Evolutionary conservation across 2,797 vertebrate species (phyloP).

Genomic region (Graptemys geographica): DNA sequence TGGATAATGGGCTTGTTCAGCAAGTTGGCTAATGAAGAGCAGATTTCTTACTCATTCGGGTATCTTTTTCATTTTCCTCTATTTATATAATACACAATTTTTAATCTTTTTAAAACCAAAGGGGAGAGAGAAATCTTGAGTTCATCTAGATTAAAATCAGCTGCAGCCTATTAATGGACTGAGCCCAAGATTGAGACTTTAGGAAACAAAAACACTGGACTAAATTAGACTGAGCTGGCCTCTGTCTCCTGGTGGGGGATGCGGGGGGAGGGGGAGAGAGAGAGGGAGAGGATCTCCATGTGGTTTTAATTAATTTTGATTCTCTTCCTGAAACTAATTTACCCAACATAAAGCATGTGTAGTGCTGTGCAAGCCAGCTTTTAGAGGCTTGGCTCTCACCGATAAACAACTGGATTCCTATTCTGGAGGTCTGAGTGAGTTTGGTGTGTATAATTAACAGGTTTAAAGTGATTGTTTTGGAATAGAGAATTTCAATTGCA

Average conservation of each 20-base stretch:
- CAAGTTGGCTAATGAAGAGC: constrained; percentile 70
- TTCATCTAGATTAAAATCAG: constrained; percentile 84
- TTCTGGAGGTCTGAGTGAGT: constrained; percentile 64
- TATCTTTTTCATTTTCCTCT: constrained; percentile 54
- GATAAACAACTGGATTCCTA: constrained; percentile 74
- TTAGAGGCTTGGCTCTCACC: constrained; percentile 65
- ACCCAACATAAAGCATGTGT: constrained; percentile 77
- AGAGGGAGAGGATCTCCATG: constrained; percentile 75
- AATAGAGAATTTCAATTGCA: constrained; percentile 76
- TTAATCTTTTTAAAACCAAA: constrained; percentile 82
- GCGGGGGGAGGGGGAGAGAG: constrained; percentile 53
- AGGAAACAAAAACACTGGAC: constrained; percentile 83
- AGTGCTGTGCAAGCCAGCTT: constrained; percentile 60
- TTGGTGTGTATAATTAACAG: constrained; percentile 79
- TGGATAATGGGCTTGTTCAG: constrained; percentile 65
- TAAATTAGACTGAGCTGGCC: constrained; percentile 81
- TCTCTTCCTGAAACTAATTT: constrained; percentile 83
- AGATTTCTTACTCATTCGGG: constrained; percentile 70
- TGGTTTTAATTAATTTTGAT: constrained; percentile 83
- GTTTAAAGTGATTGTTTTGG: constrained; percentile 80
- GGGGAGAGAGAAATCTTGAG: constrained; percentile 76
- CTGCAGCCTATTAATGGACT: constrained; percentile 82
- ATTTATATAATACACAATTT: constrained; percentile 80
- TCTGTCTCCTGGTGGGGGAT: constrained; percentile 79
- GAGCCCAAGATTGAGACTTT: constrained; percentile 78